Base-by-base conservation (phyloP, 2,113 vertebrate species). In the Sylvietta virens region DNA sequence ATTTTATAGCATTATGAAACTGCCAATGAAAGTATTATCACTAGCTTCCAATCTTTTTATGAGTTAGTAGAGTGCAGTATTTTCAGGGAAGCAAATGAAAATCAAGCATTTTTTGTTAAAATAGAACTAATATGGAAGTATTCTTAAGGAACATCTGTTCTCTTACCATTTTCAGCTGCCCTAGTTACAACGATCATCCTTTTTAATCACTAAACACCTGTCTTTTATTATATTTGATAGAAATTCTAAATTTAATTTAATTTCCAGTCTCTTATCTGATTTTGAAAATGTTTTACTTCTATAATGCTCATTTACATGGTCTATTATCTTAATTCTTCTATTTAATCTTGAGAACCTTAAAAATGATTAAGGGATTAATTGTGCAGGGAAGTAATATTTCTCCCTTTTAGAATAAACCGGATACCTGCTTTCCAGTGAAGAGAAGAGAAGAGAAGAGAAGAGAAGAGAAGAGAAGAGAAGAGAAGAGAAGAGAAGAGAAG, bases 141-240 rank as follows among this genome's bases (percentile, higher is more conserved):
- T 87, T 94, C 30, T 86, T 92, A 72, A 79, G 65, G n/a, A 96
- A 92, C 97, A 98, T 94, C 95, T 97, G 92, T 80, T 88, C 61
- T 78, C 65, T 92, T 93, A 82, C 81, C 45, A 93, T 72, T 90
- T 91, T 97, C 95, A 97, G 85, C 94, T 97, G 79, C 40, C 81
- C 40, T 56, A 57, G 65, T 93, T 95, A 76, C 17, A 97, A 81
- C 13, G 58, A 85, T 92, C 80, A 93, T 88, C 64, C 77, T 69
- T 98, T 82, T 93, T 93, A 96, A 96, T 57, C 89, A 88, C 61
- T 92, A 84, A 97, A 96, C 97, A 97, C 95, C 94, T 98, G 97
- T 95, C 89, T 96, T 96, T 95, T 96, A 96, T 96, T 97, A 94
- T 81, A 86, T 92, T 94, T 93, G n/a, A 89, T 87, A 88, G 37